Base-by-base conservation (phyloP, 1,140 invertebrate genomes). In the Parasteatoda tepidariorum region DNA sequence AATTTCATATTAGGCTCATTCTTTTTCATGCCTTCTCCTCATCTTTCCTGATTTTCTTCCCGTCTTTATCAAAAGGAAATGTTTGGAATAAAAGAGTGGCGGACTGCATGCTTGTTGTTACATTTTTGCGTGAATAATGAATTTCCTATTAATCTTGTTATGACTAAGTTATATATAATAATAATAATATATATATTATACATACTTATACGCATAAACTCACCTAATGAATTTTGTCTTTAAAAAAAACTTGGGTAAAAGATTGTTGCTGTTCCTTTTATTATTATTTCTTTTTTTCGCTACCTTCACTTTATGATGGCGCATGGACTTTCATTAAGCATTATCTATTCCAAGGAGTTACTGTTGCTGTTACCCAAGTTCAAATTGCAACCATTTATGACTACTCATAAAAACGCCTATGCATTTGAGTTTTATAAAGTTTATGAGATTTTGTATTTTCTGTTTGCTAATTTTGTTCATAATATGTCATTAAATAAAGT, bases 11-110 rank as follows among this genome's bases (percentile, higher is more conserved):
- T 83, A 68, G 64, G 68, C 26, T 70, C 33, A 62, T n/a, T n/a
- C n/a, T n/a, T 82, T 28, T 41, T 62, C 24, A 41, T 30, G 55
- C 66, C 57, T 62, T 82, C 62, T 64, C 66, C 22, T 67, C 62
- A 70, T 54, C 68, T 71, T 82, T 22, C 57, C 78, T 61, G 41
- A 48, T 82, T 48, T 71, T 82, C 78, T 28, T 38, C 68, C 78
- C 62, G 38, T 48, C 38, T 48, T n/a, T n/a, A 48, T 48, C 9
- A 9, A 48, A 48, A 18, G 9, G 18, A 48, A 48, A 18, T 48
- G 38, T 48, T 48, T 9, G 9, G 38, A 48, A 48, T 18, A 48
- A 48, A 48, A 48, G 38, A 13, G 38, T 48, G 38, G 18, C 18
- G 38, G 38, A 48, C n/a, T 48, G 38, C 38, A 48, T 48, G 38